A percentile compares a stretch with the other conserved stretches of the same genome.
phyloP scores from a whole-genome alignment of 2,797 vertebrate genomes.

The Pteropus rufus region DNA sequence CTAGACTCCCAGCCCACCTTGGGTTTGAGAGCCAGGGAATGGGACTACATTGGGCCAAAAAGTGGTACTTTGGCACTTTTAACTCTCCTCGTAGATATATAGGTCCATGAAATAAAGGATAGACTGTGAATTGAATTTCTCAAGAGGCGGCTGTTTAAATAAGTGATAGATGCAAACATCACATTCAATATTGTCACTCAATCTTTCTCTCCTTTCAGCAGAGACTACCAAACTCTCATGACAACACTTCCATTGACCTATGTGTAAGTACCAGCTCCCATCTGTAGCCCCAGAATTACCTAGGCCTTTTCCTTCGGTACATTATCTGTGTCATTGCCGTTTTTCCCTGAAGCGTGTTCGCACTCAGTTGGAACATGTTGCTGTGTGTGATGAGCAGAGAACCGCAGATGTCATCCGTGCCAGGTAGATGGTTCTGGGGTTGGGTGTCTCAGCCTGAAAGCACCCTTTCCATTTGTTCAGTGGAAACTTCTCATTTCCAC shows the following conservation, averaged over 20 bases:
- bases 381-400: background rate
- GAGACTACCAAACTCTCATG: background rate
- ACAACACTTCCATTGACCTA: background rate
- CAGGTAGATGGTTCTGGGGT: background rate
- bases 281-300: background rate
- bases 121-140: background rate
- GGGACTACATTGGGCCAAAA: background rate
- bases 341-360: background rate
- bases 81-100: background rate
- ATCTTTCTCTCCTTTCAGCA: slow-evolving; percentile 34
- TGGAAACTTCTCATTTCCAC: background rate
- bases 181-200: background rate
- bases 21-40: background rate
- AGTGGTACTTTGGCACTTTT: background rate
- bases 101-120: background rate
- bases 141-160: background rate
- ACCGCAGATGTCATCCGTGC: rapidly evolving
- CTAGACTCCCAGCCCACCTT: background rate
- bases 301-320: background rate
- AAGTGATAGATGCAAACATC: background rate
- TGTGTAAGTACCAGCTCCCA: slow-evolving; percentile 40
- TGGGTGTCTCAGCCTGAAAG: background rate
- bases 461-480: background rate
- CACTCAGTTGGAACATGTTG: rapidly evolving
- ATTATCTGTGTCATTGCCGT: background rate